Evolutionary conservation across 1,140 invertebrate genomes (phyloP).

Genomic region (Zaprionus nigranus): DNA sequence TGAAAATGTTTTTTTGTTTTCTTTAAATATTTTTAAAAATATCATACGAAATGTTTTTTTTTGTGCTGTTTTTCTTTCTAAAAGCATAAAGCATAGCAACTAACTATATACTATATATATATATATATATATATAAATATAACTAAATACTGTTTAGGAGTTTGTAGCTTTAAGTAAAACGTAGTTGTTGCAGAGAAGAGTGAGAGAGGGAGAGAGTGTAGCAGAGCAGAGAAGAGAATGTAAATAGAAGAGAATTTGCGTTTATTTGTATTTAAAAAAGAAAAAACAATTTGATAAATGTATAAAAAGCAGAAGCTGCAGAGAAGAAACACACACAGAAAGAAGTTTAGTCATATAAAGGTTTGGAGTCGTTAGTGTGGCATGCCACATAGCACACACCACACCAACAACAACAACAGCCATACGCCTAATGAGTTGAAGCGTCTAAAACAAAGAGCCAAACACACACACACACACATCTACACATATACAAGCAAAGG

Average conservation of each 20-base stretch:
- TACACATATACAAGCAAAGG: conserved; percentile 19
- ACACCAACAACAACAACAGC: conserved; percentile 15
- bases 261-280: conserved; percentile 41
- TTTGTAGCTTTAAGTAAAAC: conserved; percentile 2
- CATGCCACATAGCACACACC: conserved; percentile 13
- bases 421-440: conserved; percentile 38
- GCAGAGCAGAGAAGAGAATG: conserved; percentile 13
- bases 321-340: not conserved
- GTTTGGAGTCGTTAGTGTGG: conserved; percentile 7
- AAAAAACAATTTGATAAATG: conserved; percentile 34
- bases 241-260: conserved; percentile 30
- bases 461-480: conserved; percentile 7
- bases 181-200: conserved; percentile 2
- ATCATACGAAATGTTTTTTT: not conserved
- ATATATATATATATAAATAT: too few relatives aligned
- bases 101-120: not conserved
- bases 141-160: conserved; percentile 5
- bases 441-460: conserved; percentile 47
- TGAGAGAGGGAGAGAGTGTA: conserved; percentile 8
- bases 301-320: conserved; percentile 11
- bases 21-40: conserved; percentile 8
- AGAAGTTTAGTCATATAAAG: conserved; percentile 26
- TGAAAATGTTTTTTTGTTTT: conserved; percentile 25
- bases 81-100: not conserved
- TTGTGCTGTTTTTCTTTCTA: conserved; percentile 12